Evolutionary conservation across 2,113 vertebrate genomes (phyloP).

Genomic region (Hydrolagus affinis): DNA sequence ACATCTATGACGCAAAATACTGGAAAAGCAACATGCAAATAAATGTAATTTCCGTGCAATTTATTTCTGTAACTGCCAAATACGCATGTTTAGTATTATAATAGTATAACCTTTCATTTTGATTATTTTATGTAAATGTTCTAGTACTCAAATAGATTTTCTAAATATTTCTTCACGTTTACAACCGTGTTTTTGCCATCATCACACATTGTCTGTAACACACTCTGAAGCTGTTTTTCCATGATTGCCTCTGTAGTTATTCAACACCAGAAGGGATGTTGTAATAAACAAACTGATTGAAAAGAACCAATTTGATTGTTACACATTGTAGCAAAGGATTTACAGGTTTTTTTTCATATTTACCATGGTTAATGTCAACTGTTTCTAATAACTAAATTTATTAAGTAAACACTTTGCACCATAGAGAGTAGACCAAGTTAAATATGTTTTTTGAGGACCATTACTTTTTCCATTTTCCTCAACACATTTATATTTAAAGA

Average conservation of each 20-base stretch:
- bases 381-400: background rate
- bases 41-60: background rate
- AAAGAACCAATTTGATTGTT: background rate
- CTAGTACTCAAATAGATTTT: background rate
- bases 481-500: background rate
- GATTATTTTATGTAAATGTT: background rate
- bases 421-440: background rate
- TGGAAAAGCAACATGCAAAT: background rate
- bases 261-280: background rate
- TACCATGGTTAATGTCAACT: background rate
- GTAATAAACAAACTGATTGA: background rate
- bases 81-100: background rate
- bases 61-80: background rate
- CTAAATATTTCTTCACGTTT: background rate
- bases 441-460: background rate
- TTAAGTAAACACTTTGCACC: background rate
- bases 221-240: background rate
- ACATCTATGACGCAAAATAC: background rate
- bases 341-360: background rate
- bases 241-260: background rate
- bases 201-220: background rate
- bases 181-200: background rate
- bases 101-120: background rate
- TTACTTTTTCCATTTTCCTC: background rate
- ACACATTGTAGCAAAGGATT: background rate